These are phyloP conservation scores for Chlorodrepanis virens DNA, from an alignment of 2,113 vertebrate genomes.

Conservation along the genomic window DNA sequence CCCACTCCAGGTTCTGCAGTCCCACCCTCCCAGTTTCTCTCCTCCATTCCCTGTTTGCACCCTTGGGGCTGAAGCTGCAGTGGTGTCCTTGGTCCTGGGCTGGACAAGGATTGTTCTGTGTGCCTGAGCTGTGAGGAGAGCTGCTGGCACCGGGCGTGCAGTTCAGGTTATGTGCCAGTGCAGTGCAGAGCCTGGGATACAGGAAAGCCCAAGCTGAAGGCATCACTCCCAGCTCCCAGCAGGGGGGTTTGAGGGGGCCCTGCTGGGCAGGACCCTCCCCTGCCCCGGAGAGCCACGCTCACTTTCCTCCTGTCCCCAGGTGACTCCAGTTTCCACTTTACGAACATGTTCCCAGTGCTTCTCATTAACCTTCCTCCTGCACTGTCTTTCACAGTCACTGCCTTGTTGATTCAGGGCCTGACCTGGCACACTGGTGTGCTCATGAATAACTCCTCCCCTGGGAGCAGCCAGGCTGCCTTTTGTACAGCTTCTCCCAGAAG, in stretches of 20 bases:
- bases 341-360: not conserved
- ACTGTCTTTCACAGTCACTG: constrained; percentile 24
- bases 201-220: accelerated
- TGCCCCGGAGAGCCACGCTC: not conserved
- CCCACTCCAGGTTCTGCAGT: not conserved
- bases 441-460: constrained; percentile 4
- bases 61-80: not conserved
- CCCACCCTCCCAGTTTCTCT: not conserved
- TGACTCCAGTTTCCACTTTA: constrained; percentile 16
- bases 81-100: not conserved
- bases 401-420: constrained; percentile 28
- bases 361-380: constrained; percentile 38
- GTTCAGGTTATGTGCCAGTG: accelerated
- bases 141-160: accelerated
- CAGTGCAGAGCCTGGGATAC: not conserved
- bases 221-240: not conserved
- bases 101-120: not conserved
- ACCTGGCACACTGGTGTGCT: not conserved
- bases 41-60: not conserved
- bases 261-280: not conserved
- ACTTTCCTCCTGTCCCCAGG: not conserved
- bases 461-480: not conserved
- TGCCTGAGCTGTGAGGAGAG: not conserved
- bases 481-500: not conserved
- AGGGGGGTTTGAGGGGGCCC: accelerated